Evolutionary conservation across 2,797 vertebrate species (phyloP).

Genomic region (Acestrorhynchus altus): DNA sequence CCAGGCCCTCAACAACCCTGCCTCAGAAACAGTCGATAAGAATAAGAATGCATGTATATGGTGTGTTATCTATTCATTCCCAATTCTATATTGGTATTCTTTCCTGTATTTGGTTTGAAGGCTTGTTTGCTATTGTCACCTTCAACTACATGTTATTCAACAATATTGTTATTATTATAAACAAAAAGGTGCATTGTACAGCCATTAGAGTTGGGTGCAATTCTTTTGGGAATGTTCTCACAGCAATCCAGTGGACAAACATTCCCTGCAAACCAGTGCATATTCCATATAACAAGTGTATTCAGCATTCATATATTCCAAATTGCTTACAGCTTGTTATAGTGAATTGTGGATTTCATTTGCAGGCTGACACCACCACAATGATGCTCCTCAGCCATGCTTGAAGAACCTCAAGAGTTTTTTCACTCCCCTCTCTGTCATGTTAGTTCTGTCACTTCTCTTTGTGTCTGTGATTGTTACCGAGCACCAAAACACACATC

Average conservation of each 20-base stretch:
- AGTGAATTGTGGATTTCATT: neutral
- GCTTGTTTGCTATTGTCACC: neutral
- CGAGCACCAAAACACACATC: slow-evolving; percentile 69
- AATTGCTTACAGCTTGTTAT: neutral
- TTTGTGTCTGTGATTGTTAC: slow-evolving; percentile 67
- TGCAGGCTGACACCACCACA: neutral
- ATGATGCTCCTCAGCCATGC: slow-evolving; percentile 2
- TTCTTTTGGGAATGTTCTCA: neutral
- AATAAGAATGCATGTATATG: too few relatives aligned
- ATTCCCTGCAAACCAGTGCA: neutral
- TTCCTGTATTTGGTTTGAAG: too few relatives aligned
- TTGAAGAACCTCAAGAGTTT: neutral
- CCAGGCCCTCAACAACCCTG: too few relatives aligned
- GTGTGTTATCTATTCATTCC: too few relatives aligned
- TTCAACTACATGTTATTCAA: neutral
- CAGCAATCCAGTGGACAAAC: neutral
- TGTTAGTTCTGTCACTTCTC: slow-evolving; percentile 64
- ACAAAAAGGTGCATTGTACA: neutral
- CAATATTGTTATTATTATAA: neutral
- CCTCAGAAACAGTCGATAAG: too few relatives aligned
- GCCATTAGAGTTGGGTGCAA: neutral
- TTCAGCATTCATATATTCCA: neutral
- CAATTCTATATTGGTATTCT: too few relatives aligned
- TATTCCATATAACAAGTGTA: neutral
- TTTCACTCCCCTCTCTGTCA: slow-evolving; percentile 31